phyloP scores from a whole-genome alignment of 2,888 invertebrate species.

The Lasiommata megera region DNA sequence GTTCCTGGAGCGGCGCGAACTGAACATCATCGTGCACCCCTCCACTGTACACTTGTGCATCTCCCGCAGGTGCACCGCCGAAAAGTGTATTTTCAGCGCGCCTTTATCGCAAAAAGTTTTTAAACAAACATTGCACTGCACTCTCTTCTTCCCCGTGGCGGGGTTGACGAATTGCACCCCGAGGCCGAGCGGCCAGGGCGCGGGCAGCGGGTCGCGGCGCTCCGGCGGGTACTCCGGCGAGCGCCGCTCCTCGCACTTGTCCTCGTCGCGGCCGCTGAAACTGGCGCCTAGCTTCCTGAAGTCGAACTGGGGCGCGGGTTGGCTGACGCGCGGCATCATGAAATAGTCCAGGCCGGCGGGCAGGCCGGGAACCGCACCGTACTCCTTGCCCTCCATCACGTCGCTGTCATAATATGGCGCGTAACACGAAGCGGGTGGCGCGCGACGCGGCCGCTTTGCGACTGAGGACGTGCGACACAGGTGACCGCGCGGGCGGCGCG shows the following conservation, averaged over 20 bases:
- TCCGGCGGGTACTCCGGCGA: slow-evolving; percentile 66
- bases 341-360: slow-evolving; percentile 77
- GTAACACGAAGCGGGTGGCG: slow-evolving; percentile 73
- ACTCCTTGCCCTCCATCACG: slow-evolving; percentile 79
- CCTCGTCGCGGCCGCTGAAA: slow-evolving; percentile 79
- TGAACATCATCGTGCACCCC: slow-evolving; percentile 99
- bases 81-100: slow-evolving; percentile 98
- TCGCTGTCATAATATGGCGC: slow-evolving; percentile 70
- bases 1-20: slow-evolving; percentile 95
- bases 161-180: slow-evolving; percentile 95
- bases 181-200: slow-evolving; percentile 90
- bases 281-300: slow-evolving; percentile 88
- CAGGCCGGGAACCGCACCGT: slow-evolving; percentile 72
- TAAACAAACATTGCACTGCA: slow-evolving; percentile 97
- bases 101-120: slow-evolving; percentile 99
- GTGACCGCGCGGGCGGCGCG: slow-evolving; percentile 75
- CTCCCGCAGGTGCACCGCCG: slow-evolving; percentile 97
- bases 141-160: slow-evolving; percentile 96
- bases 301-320: slow-evolving; percentile 94
- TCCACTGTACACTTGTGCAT: slow-evolving; percentile 99
- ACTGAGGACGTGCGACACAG: slow-evolving; percentile 82
- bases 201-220: slow-evolving; percentile 68
- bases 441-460: slow-evolving; percentile 82
- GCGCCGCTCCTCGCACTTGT: slow-evolving; percentile 63
- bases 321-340: slow-evolving; percentile 84